Evolutionary conservation across 1,140 invertebrate species (phyloP).

Genomic region (Cataglyphis hispanica): DNA sequence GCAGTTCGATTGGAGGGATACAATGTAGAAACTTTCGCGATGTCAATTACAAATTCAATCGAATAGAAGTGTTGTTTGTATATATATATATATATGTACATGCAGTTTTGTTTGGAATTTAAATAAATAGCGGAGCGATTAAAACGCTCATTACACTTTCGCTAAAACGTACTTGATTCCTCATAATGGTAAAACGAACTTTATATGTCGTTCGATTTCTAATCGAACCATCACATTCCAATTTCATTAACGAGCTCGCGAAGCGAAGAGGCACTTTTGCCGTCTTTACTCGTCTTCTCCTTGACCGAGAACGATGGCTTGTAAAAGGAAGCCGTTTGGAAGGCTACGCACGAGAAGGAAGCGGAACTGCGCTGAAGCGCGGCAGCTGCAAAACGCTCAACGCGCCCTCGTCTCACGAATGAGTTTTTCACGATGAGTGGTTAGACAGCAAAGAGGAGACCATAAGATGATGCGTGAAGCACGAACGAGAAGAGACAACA

Average conservation of each 20-base stretch:
- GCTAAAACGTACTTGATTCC: neutral
- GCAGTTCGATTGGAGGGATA: constrained; percentile 11
- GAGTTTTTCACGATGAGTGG: constrained; percentile 67
- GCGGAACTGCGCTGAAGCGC: constrained; percentile 18
- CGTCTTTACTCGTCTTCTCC: constrained; percentile 29
- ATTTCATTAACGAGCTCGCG: constrained; percentile 52
- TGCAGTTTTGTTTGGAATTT: neutral
- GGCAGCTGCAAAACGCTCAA: constrained; percentile 51
- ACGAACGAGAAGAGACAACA: constrained; percentile 32
- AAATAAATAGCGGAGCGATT: neutral
- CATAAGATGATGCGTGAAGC: constrained; percentile 37
- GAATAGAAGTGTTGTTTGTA: neutral
- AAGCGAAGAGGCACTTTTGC: constrained; percentile 29
- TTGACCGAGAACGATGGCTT: constrained; percentile 49
- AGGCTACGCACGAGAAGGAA: neutral
- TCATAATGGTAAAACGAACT: constrained; percentile 7
- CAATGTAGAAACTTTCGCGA: neutral
- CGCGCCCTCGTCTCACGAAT: constrained; percentile 63
- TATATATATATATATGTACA: too few species aligned
- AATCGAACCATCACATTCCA: constrained; percentile 31
- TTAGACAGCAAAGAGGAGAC: constrained; percentile 43
- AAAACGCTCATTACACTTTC: neutral
- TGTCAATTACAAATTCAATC: constrained; percentile 22
- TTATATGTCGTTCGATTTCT: constrained; percentile 26
- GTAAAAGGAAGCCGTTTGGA: constrained; percentile 29